Evolutionary conservation across 2,797 vertebrate species (phyloP).

Genomic region (Sebastolobus altivelis): DNA sequence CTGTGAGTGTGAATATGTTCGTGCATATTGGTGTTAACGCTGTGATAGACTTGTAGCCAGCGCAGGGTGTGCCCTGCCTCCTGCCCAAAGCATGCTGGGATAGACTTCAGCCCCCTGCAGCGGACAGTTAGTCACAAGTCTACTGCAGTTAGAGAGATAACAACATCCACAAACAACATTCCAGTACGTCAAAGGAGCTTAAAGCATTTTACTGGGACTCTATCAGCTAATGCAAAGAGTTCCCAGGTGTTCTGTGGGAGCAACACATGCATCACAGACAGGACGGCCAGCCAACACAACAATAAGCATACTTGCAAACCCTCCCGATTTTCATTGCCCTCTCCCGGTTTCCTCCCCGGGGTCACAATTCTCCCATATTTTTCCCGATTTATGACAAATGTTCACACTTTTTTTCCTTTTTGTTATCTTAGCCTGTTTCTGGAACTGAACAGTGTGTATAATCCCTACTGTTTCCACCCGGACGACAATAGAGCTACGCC

Average conservation of each 20-base stretch:
- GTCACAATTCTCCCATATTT: too few species aligned
- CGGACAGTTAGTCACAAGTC: neutral
- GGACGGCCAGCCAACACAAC: neutral
- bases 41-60: neutral
- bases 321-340: too few species aligned
- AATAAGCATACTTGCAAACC: neutral
- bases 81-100: neutral
- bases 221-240: neutral
- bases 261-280: neutral
- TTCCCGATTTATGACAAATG: too few species aligned
- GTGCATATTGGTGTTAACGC: neutral
- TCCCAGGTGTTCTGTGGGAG: neutral
- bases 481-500: too few species aligned
- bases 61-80: neutral
- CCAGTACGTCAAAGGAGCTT: neutral
- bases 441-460: too few species aligned
- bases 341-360: too few species aligned
- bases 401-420: too few species aligned
- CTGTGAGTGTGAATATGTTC: neutral
- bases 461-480: too few species aligned
- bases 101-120: neutral
- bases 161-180: neutral
- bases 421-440: too few species aligned
- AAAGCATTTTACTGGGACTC: neutral
- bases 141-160: conserved; percentile 5